Evolutionary conservation across 2,797 vertebrate genomes (phyloP).

Genomic region (Rousettus madagascariensis): DNA sequence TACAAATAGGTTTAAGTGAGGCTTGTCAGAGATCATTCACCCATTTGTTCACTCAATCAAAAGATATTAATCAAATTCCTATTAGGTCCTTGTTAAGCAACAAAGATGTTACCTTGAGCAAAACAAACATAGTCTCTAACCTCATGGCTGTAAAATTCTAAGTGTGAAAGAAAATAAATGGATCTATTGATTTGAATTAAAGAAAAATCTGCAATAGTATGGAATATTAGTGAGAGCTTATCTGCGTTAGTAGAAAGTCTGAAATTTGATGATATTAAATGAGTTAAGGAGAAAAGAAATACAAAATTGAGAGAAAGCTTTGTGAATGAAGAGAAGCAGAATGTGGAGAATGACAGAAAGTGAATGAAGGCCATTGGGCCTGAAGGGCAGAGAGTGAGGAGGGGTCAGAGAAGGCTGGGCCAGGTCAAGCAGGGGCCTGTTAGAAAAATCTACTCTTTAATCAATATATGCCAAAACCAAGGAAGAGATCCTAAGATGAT

Average conservation of each 20-base stretch:
- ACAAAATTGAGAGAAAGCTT: neutral
- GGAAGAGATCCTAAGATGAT: neutral
- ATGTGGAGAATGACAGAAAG: neutral
- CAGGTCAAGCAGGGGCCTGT: too few relatives aligned
- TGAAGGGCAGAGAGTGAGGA: neutral
- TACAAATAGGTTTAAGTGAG: neutral
- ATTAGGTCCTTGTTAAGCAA: neutral
- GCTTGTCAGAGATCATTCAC: neutral
- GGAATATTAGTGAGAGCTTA: neutral
- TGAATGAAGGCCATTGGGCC: accelerated
- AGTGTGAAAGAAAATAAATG: neutral
- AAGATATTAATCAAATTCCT: neutral
- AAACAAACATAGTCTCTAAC: neutral
- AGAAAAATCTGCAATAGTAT: neutral
- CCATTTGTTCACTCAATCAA: neutral
- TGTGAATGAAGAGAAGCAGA: neutral
- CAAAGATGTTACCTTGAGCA: neutral
- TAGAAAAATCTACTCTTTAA: neutral
- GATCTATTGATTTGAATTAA: neutral
- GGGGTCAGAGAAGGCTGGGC: neutral
- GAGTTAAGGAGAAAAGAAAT: neutral
- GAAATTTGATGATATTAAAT: neutral
- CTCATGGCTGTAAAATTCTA: neutral
- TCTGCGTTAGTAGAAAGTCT: neutral
- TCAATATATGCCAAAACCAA: neutral